These are phyloP conservation scores for Macquaria australasica DNA, from an alignment of 2,113 vertebrate species.

Conservation along the genomic window DNA sequence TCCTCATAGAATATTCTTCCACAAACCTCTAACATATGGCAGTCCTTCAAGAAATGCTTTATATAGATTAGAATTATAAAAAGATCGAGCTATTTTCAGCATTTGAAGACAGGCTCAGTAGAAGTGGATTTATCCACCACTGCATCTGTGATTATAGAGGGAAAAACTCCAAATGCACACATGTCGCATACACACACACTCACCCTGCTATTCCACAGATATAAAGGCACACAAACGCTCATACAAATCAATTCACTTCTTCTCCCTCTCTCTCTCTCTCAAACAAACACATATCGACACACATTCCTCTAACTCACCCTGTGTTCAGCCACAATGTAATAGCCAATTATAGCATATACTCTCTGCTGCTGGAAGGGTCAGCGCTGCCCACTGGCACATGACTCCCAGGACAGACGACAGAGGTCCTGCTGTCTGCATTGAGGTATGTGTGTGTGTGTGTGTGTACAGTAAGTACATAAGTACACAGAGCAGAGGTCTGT, in stretches of 20 bases:
- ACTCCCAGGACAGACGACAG: slow-evolving; percentile 55
- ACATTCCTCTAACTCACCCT: slow-evolving; percentile 67
- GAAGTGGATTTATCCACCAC: slow-evolving; percentile 34
- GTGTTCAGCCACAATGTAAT: slow-evolving; percentile 63
- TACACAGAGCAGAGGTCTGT: slow-evolving; percentile 16
- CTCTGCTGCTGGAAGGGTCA: slow-evolving; percentile 60
- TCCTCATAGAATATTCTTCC: slow-evolving; percentile 3
- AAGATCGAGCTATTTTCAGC: slow-evolving; percentile 31
- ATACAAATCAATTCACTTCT: slow-evolving; percentile 26
- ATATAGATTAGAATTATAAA: slow-evolving; percentile 47
- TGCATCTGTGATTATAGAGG: slow-evolving; percentile 57
- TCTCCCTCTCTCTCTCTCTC: neutral
- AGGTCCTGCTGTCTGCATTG: slow-evolving; percentile 63
- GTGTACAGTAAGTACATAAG: slow-evolving; percentile 58
- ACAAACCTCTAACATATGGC: slow-evolving; percentile 16
- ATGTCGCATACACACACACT: slow-evolving; percentile 37
- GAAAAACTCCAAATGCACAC: slow-evolving; percentile 38
- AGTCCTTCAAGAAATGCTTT: slow-evolving; percentile 4
- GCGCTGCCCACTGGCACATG: slow-evolving; percentile 65
- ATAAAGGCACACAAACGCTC: slow-evolving; percentile 25
- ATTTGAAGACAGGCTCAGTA: slow-evolving; percentile 26
- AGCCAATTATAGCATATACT: slow-evolving; percentile 70
- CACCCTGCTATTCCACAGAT: slow-evolving; percentile 28
- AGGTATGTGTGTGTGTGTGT: neutral
- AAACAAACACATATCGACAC: slow-evolving; percentile 44